Percentiles rank a stretch among this genome's conserved stretches.
Evolutionary conservation across 2,797 vertebrate genomes (phyloP).

Genomic region (Dipus sagitta): DNA sequence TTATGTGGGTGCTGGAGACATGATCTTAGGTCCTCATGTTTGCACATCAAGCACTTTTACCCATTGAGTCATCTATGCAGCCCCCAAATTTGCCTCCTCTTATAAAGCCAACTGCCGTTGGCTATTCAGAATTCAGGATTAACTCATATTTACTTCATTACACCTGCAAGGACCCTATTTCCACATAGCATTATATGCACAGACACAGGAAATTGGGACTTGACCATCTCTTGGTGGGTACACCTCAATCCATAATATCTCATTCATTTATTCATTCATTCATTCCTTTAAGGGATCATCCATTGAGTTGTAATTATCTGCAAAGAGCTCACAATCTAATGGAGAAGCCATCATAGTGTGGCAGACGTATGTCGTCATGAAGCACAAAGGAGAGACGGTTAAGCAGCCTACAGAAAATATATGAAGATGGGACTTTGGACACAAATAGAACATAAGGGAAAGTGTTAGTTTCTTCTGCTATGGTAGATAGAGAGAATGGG

Average conservation of each 20-base stretch:
- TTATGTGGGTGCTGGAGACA: neutral
- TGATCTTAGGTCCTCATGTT: neutral
- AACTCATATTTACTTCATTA: neutral
- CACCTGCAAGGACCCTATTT: neutral
- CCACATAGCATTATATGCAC: neutral
- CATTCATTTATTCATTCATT: too few relatives aligned
- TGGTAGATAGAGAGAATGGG: too few relatives aligned
- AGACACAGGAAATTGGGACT: neutral
- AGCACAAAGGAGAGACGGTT: neutral
- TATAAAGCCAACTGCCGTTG: neutral
- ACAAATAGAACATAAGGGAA: neutral
- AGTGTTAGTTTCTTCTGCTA: neutral
- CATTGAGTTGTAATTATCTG: neutral
- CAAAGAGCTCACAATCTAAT: neutral
- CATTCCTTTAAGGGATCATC: neutral
- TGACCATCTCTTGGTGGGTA: neutral
- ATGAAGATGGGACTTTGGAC: neutral
- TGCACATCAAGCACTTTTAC: neutral
- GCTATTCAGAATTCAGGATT: neutral
- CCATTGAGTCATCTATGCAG: neutral
- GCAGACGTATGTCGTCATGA: neutral
- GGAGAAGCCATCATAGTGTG: neutral
- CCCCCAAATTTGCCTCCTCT: neutral
- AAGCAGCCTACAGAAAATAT: neutral
- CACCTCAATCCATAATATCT: neutral